A percentile compares a stretch with the other conserved stretches of the same genome.
phyloP scores from a whole-genome alignment of 1,140 invertebrate species.

The Cepaea nemoralis region DNA sequence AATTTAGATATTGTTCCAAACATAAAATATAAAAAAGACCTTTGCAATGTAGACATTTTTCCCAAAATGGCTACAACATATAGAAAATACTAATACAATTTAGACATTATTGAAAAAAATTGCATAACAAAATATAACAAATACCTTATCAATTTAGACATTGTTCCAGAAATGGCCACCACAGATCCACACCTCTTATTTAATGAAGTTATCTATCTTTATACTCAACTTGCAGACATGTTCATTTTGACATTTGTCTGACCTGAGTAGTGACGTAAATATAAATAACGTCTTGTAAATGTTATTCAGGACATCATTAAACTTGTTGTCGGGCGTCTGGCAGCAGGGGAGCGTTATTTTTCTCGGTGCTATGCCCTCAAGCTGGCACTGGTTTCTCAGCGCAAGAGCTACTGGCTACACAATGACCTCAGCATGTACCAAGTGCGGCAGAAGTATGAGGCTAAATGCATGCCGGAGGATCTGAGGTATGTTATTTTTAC shows the following conservation, averaged over 20 bases:
- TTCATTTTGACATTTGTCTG: not conserved
- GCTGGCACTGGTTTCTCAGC: constrained; percentile 79
- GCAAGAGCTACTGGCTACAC: constrained; percentile 88
- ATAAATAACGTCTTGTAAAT: not conserved
- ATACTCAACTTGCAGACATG: too few relatives aligned
- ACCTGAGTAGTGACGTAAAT: not conserved
- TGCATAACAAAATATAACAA: too few relatives aligned
- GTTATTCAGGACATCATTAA: constrained; percentile 74
- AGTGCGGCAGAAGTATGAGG: constrained; percentile 81
- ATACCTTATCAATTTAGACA: too few relatives aligned
- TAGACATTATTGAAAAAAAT: too few relatives aligned
- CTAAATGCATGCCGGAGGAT: constrained; percentile 79
- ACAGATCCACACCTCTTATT: too few relatives aligned
- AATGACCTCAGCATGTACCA: constrained; percentile 88
- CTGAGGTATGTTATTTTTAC: constrained; percentile 76
- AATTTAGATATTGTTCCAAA: too few relatives aligned
- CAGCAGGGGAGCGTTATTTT: constrained; percentile 84
- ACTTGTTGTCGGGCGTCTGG: constrained; percentile 79
- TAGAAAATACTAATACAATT: too few relatives aligned
- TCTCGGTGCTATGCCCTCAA: constrained; percentile 85
- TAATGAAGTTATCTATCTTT: too few relatives aligned
- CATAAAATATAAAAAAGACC: too few relatives aligned
- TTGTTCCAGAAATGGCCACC: too few relatives aligned
- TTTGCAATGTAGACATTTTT: too few relatives aligned
- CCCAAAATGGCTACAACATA: too few relatives aligned